Evolutionary conservation across 2,888 invertebrate species (phyloP), one percentile per base, ranked within the genome.

Genomic region (Timandra comae): DNA sequence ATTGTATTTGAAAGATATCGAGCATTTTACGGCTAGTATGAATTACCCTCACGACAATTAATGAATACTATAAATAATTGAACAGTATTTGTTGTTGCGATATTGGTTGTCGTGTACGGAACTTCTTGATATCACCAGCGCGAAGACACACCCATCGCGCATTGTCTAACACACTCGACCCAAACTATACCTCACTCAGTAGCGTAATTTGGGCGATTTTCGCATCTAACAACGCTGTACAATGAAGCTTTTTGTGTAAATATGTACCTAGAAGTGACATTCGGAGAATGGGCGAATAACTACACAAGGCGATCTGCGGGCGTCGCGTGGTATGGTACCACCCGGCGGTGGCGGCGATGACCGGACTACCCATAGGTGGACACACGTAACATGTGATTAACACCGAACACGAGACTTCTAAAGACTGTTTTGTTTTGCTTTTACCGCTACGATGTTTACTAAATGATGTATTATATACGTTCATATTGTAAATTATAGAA

Each of bases 191-290:
- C 68, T 76, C 76, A 79, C 77, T 74, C 63, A 56, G 74, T 79
- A 77, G 73, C 57, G 67, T 67, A 64, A 69, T 69, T 72, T 79
- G 73, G 71, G 71, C 72, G 70, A 78, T 71, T 80, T 75, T 70
- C 72, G 81, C 82, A 79, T 80, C 80, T 84, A 82, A 84, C 84
- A 79, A 69, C 63, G 84, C 84, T 84, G 84, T 85, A 84, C 64
- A 85, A 80, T 67, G 70, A 66, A 82, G 84, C 82, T 85, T 85
- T 85, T 81, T 85, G 80, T 85, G 84, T 84, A 81, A 74, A 80
- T 79, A 84, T 71, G 67, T 39, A 46, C 29, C 37, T 33, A 50
- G 59, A 13, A 8, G 6, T 16, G 16, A 8, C 27, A 7, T 19
- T 9, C 12, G 16, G 19, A 27, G 27, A 19, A 12, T 10, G 16